Conservation (phyloP, 2,797 vertebrate species). For the Pangasius sanitwongsei region DNA sequence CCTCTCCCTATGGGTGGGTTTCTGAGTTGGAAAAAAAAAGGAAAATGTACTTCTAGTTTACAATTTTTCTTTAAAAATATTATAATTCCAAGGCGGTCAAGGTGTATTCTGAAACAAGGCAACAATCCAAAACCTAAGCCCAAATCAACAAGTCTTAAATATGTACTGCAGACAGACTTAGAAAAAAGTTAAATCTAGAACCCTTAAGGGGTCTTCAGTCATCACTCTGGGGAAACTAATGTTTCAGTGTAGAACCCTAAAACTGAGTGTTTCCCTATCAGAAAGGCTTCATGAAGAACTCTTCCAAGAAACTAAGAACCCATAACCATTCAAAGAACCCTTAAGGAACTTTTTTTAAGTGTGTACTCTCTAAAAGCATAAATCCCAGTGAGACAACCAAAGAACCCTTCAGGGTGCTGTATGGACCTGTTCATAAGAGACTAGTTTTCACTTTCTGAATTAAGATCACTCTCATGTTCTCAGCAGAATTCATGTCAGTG, state of each 20-base stretch:
- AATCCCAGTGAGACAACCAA: neutral
- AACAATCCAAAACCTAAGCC: neutral
- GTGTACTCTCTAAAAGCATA: neutral
- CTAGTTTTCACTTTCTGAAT: neutral
- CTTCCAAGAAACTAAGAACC: neutral
- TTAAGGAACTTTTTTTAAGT: neutral
- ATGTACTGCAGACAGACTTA: neutral
- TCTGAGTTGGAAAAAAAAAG: neutral
- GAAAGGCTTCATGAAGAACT: neutral
- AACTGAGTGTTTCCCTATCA: neutral
- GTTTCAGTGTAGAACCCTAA: neutral
- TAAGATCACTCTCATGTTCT: neutral
- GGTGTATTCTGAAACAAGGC: neutral
- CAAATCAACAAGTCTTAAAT: slow-evolving; percentile 1
- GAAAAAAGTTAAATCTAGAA: neutral
- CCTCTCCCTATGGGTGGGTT: neutral
- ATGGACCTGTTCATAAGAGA: neutral
- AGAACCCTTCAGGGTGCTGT: neutral
- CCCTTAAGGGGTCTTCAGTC: neutral
- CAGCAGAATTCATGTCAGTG: neutral
- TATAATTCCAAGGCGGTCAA: neutral
- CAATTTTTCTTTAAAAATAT: neutral
- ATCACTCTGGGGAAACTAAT: neutral
- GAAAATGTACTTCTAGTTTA: neutral
- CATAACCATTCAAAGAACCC: neutral